phyloP scores from a whole-genome alignment of 1,140 invertebrate genomes.

The Rhagoletis pomonella region DNA sequence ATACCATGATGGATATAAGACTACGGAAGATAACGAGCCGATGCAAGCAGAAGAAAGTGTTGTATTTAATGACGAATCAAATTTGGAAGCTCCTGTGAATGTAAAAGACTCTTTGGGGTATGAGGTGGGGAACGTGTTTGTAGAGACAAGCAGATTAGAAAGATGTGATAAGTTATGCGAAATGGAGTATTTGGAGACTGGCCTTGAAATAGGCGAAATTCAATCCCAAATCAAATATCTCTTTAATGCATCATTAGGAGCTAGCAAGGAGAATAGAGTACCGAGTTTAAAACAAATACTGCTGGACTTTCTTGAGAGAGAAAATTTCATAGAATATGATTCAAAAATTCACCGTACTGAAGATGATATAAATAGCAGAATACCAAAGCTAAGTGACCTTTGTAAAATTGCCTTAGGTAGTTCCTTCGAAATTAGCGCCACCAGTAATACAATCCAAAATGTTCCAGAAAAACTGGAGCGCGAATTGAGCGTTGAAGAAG shows the following conservation, averaged over 20 bases:
- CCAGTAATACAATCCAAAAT: constrained; percentile 21
- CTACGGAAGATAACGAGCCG: constrained; percentile 5
- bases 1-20: background rate
- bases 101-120: background rate
- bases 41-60: background rate
- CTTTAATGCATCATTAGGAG: background rate
- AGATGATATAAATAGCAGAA: constrained; percentile 53
- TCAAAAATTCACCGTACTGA: constrained; percentile 30
- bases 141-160: background rate
- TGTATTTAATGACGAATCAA: background rate
- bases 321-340: background rate
- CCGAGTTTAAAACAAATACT: constrained; percentile 20
- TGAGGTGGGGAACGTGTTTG: background rate
- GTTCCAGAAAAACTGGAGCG: constrained; percentile 55
- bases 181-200: background rate
- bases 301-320: background rate
- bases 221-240: background rate
- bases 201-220: background rate
- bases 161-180: background rate
- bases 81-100: background rate
- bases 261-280: background rate
- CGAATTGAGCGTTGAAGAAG: constrained; percentile 71
- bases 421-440: constrained; percentile 62
- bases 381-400: constrained; percentile 74
- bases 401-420: constrained; percentile 74